Evolutionary conservation across 2,113 vertebrate species (phyloP).

Genomic region (Oxyura jamaicensis): DNA sequence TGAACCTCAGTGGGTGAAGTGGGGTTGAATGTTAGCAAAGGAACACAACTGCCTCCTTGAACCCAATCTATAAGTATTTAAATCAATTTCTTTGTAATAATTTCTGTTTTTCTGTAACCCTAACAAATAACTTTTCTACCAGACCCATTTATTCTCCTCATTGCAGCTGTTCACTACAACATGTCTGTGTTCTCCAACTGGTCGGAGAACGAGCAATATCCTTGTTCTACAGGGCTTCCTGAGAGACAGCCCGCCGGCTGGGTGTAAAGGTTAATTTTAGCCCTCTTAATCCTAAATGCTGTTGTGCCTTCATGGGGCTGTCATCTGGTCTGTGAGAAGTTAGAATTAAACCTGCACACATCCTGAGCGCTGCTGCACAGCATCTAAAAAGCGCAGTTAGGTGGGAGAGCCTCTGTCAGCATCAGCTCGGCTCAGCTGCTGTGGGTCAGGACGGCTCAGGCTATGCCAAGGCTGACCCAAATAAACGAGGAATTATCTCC

Average conservation of each 20-base stretch:
- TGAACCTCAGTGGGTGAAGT: not conserved
- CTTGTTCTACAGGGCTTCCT: not conserved
- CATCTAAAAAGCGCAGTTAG: not conserved
- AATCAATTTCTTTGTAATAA: not conserved
- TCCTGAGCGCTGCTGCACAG: not conserved
- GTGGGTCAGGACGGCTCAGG: not conserved
- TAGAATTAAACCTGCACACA: not conserved
- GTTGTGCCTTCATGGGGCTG: not conserved
- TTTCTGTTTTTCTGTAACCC: not conserved
- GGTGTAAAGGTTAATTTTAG: slow-evolving; percentile 13
- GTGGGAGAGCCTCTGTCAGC: not conserved
- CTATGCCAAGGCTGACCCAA: not conserved
- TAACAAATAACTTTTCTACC: not conserved
- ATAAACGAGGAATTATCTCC: not conserved
- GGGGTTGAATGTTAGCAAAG: not conserved
- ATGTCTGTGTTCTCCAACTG: not conserved
- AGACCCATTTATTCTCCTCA: not conserved
- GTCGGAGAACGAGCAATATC: not conserved
- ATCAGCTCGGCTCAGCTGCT: not conserved
- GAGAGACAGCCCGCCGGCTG: not conserved
- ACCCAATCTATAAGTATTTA: not conserved
- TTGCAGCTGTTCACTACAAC: not conserved
- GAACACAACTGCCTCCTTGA: not conserved
- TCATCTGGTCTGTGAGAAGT: not conserved
- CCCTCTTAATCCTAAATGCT: not conserved